Percentiles rank a stretch among this genome's conserved stretches.
Conservation (phyloP, 1,140 invertebrate genomes). For the Cyclina sinensis region DNA sequence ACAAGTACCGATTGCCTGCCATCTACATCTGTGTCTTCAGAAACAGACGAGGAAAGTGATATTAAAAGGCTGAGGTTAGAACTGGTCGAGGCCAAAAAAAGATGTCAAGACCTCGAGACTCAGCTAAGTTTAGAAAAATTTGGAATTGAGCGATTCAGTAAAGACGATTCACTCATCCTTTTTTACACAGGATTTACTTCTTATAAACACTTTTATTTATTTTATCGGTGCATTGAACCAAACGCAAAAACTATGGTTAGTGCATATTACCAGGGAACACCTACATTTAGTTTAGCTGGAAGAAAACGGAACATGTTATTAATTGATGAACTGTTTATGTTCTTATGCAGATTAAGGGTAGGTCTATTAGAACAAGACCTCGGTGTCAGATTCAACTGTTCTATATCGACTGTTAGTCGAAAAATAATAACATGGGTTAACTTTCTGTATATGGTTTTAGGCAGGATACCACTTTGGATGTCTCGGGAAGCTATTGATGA, state of each 20-base stretch:
- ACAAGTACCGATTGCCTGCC: not conserved
- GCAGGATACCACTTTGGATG: conserved; percentile 55
- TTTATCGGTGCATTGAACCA: conserved; percentile 52
- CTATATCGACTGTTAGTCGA: conserved; percentile 63
- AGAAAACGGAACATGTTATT: conserved; percentile 35
- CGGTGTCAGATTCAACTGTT: conserved; percentile 63
- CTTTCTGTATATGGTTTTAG: conserved; percentile 68
- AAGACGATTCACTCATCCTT: not conserved
- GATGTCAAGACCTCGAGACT: not conserved
- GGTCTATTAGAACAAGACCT: conserved; percentile 67
- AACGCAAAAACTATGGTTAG: conserved; percentile 35
- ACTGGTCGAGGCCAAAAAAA: not conserved
- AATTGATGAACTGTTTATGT: conserved; percentile 71
- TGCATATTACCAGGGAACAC: conserved; percentile 56
- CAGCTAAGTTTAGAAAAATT: conserved; percentile 37
- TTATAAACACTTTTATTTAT: not conserved
- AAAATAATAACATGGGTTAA: conserved; percentile 74
- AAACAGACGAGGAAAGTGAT: not conserved
- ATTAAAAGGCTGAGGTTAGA: not conserved
- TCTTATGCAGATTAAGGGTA: conserved; percentile 68
- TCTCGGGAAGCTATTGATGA: conserved; percentile 78
- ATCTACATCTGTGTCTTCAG: not conserved
- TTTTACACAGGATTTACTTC: not conserved
- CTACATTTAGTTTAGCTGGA: conserved; percentile 24
- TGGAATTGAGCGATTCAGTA: not conserved